Conservation (phyloP, 2,797 vertebrate genomes). For the Mallotus villosus region DNA sequence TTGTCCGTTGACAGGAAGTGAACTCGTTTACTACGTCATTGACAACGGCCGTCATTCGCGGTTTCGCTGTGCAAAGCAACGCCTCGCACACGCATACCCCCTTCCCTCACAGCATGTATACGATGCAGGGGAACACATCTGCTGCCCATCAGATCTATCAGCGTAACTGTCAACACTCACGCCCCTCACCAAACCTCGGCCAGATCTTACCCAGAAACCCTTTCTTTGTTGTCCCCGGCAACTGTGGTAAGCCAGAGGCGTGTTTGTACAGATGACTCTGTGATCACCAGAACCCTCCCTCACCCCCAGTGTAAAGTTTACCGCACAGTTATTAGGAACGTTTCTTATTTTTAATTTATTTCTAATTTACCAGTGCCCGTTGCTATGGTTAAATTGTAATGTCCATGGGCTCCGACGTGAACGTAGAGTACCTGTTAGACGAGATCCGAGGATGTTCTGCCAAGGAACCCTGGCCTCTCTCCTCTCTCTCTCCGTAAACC, state of each 20-base stretch:
- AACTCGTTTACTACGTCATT: constrained; percentile 46
- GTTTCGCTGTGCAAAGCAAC: constrained; percentile 29
- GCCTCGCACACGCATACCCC: constrained; percentile 30
- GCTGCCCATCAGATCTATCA: constrained; percentile 56
- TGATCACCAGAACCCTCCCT: constrained; percentile 40
- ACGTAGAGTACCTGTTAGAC: constrained; percentile 1
- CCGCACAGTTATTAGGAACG: constrained; percentile 5
- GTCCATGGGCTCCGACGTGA: constrained; percentile 10
- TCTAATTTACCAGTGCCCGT: too few relatives aligned
- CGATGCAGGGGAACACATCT: constrained; percentile 55
- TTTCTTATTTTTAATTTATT: not conserved
- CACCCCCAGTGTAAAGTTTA: constrained; percentile 27
- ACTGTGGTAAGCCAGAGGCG: constrained; percentile 40
- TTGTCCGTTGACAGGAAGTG: constrained; percentile 48
- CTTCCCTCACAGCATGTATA: constrained; percentile 25
- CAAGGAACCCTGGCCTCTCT: not conserved
- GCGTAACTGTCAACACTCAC: constrained; percentile 58
- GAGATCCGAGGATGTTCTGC: constrained; percentile 2
- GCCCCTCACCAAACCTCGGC: constrained; percentile 41
- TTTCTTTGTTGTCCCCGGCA: constrained; percentile 31
- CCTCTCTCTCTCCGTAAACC: not conserved
- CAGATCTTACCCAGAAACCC: constrained; percentile 17
- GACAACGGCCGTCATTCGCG: constrained; percentile 32
- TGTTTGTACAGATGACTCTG: constrained; percentile 62
- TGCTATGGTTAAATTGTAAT: constrained; percentile 1